A percentile compares a stretch with the other conserved stretches of the same genome.
These are phyloP conservation scores for Aurelia sp. DNA, from an alignment of 30 jellyfish, hydroid and myxozoan species.

Conservation along the genomic window DNA sequence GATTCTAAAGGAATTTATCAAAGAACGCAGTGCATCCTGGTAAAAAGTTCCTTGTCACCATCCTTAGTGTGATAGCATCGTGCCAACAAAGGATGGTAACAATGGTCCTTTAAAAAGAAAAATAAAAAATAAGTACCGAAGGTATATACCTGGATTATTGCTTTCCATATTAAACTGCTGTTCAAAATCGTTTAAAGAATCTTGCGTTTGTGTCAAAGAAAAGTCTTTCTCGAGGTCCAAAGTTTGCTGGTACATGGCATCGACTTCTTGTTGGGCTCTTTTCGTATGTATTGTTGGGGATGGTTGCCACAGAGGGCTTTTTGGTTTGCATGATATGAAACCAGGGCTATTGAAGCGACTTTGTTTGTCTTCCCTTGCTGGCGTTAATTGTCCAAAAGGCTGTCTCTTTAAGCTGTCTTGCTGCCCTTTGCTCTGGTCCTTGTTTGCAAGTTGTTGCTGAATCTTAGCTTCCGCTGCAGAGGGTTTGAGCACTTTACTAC, in stretches of 20 bases:
- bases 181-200: slow-evolving; percentile 14
- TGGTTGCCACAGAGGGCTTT: slow-evolving; percentile 63
- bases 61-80: too few relatives aligned
- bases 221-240: slow-evolving; percentile 55
- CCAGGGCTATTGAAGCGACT: not conserved
- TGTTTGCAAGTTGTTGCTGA: too few relatives aligned
- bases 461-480: too few relatives aligned
- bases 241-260: slow-evolving; percentile 63
- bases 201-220: slow-evolving; percentile 22
- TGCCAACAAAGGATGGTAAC: too few relatives aligned
- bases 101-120: too few relatives aligned
- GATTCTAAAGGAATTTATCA: too few relatives aligned
- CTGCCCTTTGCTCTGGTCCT: not conserved
- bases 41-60: too few relatives aligned
- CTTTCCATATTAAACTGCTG: slow-evolving; percentile 5
- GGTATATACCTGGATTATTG: not conserved
- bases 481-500: too few relatives aligned
- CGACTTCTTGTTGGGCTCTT: slow-evolving; percentile 51
- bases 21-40: too few relatives aligned
- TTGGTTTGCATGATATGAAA: not conserved
- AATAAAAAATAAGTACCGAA: not conserved
- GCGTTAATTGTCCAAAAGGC: slow-evolving; percentile 18
- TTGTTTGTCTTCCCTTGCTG: slow-evolving; percentile 11
- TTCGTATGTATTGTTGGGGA: slow-evolving; percentile 80
- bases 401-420: slow-evolving; percentile 3